A percentile compares a stretch with the other conserved stretches of the same genome.
phyloP scores from a whole-genome alignment of 2,113 vertebrate genomes.

The Lamprotornis superbus region DNA sequence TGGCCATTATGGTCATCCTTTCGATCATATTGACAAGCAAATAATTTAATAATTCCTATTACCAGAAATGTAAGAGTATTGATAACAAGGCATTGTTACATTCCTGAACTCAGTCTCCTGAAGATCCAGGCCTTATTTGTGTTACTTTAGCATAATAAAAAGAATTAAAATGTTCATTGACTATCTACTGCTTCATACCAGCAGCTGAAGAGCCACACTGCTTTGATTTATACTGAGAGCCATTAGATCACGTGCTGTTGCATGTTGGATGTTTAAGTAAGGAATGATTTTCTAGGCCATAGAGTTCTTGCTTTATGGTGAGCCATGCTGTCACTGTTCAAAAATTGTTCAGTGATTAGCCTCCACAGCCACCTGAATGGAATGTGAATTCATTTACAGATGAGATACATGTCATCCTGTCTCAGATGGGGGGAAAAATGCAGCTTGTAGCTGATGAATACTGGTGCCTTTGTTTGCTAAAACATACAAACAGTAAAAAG shows the following conservation, averaged over 20 bases:
- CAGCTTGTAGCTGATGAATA: neutral
- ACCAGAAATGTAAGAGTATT: neutral
- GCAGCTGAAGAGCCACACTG: neutral
- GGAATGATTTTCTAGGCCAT: neutral
- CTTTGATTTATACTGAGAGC: neutral
- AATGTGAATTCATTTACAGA: neutral
- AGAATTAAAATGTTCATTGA: neutral
- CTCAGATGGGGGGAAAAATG: neutral
- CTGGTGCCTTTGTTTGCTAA: neutral
- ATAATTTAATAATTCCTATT: neutral
- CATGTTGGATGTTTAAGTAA: neutral
- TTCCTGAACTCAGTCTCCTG: neutral
- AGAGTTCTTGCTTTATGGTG: neutral
- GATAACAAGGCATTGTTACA: neutral
- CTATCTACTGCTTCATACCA: neutral
- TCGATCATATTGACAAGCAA: neutral
- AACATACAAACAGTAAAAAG: neutral
- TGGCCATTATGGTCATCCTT: neutral
- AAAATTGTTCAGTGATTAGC: neutral
- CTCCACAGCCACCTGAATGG: neutral
- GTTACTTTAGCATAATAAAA: neutral
- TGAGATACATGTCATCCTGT: neutral
- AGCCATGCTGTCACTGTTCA: neutral
- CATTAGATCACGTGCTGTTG: rapidly evolving
- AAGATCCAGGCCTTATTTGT: neutral